These are phyloP conservation scores for Phrynosoma blainvillii DNA, from an alignment of 2,113 vertebrate genomes.

Conservation along the genomic window DNA sequence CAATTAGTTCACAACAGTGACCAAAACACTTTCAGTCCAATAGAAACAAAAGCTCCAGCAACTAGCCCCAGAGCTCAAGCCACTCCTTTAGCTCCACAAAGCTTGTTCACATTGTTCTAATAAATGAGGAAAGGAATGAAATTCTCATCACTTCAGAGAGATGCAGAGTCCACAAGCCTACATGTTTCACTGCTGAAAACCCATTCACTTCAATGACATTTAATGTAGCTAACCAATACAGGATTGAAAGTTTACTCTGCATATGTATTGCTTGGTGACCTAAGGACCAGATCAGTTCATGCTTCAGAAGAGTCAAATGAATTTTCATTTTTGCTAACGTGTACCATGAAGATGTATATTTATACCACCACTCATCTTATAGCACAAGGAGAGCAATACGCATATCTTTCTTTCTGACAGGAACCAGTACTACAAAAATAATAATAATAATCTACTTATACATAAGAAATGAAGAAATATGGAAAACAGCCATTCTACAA, in stretches of 20 bases:
- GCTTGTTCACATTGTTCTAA: neutral
- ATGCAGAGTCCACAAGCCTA: neutral
- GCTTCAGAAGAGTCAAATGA: neutral
- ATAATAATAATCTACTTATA: neutral
- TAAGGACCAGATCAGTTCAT: neutral
- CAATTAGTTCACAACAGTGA: neutral
- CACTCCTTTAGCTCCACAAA: neutral
- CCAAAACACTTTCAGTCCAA: neutral
- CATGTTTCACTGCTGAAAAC: neutral
- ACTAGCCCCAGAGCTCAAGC: neutral
- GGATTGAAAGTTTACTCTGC: neutral
- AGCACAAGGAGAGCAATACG: neutral
- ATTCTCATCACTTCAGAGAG: neutral
- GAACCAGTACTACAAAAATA: neutral
- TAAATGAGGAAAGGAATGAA: neutral
- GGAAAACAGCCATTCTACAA: neutral
- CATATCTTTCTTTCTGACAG: neutral
- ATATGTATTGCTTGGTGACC: neutral
- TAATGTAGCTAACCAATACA: neutral
- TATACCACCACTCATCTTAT: neutral
- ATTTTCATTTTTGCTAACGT: neutral
- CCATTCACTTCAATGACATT: neutral
- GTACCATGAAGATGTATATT: neutral
- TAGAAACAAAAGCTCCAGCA: too few relatives aligned
- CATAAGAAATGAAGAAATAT: too few relatives aligned